Base-by-base conservation (phyloP, 2,888 invertebrate species). In the Dasysyrphus albostriatus region DNA sequence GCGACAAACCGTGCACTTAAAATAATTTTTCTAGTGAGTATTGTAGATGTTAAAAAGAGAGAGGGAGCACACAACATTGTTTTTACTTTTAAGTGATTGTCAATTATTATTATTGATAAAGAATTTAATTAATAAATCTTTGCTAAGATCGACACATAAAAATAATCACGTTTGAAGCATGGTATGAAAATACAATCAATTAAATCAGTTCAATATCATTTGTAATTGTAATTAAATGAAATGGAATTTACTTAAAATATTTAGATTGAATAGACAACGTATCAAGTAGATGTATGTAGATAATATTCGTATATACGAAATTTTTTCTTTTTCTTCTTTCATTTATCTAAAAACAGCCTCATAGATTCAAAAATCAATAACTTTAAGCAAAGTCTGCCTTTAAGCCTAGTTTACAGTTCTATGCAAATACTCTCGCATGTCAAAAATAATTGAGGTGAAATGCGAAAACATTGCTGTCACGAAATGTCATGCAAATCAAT, bases 81-180 rank as follows among this genome's bases (percentile, higher is more conserved):
- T 34, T 58, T 10, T 5, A 37, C 16, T n/a, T n/a, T n/a, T n/a
- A n/a, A n/a, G n/a, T 34, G 44, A 32, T 9, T 63, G 16, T n/a
- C 44, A 44, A 63, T 19, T 3, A 32, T 32, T 47, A 49, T 37
- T 39, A 58, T 58, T 16, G 58, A 58, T 58, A 58, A 34, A 16
- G 9, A 58, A 10, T 58, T 58, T 0, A 37, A 37, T 58, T 16
- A 16, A 58, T 5, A 58, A 37, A 58, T 37, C 37, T 34, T 2
- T n/a, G 6, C 0, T 8, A 58, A 37, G 5, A 58, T 58, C 2
- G 14, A 24, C 14, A n/a, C 14, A n/a, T 34, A 16, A 1, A 47
- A n/a, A 16, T 9, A 49, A 49, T 58, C 54, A 37, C n/a, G 16
- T 58, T 16, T 58, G 10, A 49, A 49, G 10, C 19, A 19, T 10